phyloP scores from a whole-genome alignment of 2,797 vertebrate genomes.

The Bryconaethiops microstoma region DNA sequence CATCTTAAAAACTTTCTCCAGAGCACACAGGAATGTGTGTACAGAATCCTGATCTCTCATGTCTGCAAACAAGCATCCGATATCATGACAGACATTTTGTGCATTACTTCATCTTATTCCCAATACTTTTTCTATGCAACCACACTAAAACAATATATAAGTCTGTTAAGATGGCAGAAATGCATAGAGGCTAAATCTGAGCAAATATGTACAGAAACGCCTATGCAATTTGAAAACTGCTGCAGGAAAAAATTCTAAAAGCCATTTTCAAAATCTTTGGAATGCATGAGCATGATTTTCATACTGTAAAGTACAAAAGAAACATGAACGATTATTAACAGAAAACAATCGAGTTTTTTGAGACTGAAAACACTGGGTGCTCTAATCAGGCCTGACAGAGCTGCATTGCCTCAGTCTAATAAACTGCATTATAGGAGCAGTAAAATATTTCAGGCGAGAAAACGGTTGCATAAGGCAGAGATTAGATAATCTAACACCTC shows the following conservation, averaged over 20 bases:
- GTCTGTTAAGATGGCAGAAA: not conserved
- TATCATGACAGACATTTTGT: constrained; percentile 18
- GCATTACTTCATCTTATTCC: not conserved
- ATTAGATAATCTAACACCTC: constrained; percentile 37
- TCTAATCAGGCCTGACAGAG: constrained; percentile 47
- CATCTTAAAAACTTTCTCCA: constrained; percentile 41
- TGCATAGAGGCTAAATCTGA: not conserved
- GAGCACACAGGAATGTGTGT: not conserved
- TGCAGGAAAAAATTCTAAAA: not conserved
- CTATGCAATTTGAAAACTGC: not conserved
- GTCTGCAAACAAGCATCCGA: not conserved
- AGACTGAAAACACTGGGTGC: not conserved
- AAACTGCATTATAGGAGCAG: constrained; percentile 37
- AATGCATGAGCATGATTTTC: not conserved
- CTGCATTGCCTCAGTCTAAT: constrained; percentile 35
- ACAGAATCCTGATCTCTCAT: not conserved
- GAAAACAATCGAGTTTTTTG: constrained; percentile 2
- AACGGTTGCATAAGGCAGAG: constrained; percentile 35
- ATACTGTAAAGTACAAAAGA: constrained; percentile 20
- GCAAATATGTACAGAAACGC: constrained; percentile 5
- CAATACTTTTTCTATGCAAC: not conserved
- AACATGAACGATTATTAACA: constrained; percentile 16
- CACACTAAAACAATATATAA: constrained; percentile 3
- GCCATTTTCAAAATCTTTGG: constrained; percentile 1
- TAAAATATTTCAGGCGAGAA: constrained; percentile 39